phyloP scores from a whole-genome alignment of 1,140 invertebrate species.

The Drosophila miranda region DNA sequence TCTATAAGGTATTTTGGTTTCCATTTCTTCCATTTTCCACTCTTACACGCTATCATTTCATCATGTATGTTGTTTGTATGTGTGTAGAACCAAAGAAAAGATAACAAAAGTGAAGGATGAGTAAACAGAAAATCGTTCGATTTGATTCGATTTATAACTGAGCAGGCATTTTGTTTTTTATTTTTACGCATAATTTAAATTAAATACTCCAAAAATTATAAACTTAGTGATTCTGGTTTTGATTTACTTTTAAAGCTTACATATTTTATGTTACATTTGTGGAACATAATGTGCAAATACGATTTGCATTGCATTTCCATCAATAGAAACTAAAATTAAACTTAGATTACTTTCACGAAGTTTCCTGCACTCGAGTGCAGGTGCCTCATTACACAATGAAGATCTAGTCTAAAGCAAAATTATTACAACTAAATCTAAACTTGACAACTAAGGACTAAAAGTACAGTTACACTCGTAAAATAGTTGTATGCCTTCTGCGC shows the following conservation, averaged over 20 bases:
- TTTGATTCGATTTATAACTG: constrained; percentile 41
- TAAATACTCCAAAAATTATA: constrained; percentile 50
- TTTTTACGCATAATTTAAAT: constrained; percentile 42
- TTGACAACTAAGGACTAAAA: constrained; percentile 58
- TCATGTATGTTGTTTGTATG: neutral
- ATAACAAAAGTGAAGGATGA: neutral
- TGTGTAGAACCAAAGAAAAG: constrained; percentile 19
- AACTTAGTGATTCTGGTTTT: constrained; percentile 53
- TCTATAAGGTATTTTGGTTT: constrained; percentile 18
- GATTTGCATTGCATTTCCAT: constrained; percentile 38
- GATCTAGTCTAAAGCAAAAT: constrained; percentile 31
- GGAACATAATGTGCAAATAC: constrained; percentile 66
- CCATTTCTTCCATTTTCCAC: neutral
- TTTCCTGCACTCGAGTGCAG: constrained; percentile 32
- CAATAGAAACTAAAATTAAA: constrained; percentile 55
- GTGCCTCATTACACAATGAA: constrained; percentile 49
- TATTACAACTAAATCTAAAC: constrained; percentile 43
- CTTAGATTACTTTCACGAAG: constrained; percentile 48
- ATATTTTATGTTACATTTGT: constrained; percentile 53
- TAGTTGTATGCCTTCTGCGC: constrained; percentile 24
- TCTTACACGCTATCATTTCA: constrained; percentile 16
- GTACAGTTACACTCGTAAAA: constrained; percentile 42
- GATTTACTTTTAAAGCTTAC: constrained; percentile 74
- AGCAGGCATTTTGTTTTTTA: constrained; percentile 35
- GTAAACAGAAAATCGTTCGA: constrained; percentile 28